These are phyloP conservation scores for Nautilus pompilius DNA, from an alignment of 1,140 invertebrate genomes.

Conservation along the genomic window DNA sequence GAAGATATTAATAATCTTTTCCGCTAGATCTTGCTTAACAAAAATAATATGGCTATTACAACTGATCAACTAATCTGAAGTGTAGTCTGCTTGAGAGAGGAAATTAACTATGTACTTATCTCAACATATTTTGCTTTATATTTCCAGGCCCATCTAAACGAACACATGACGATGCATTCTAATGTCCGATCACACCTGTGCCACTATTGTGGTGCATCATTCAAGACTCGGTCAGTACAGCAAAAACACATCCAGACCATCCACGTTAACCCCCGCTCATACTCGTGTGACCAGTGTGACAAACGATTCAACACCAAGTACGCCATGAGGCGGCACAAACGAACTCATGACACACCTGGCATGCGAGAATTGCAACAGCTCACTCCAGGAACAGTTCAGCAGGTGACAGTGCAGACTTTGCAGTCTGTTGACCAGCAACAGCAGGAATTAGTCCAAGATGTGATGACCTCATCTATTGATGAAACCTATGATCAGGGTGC, in stretches of 20 bases:
- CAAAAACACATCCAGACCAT: slow-evolving; percentile 55
- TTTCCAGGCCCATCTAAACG: slow-evolving; percentile 40
- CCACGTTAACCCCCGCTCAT: slow-evolving; percentile 51
- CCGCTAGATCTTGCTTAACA: too few relatives aligned
- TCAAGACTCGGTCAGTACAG: slow-evolving; percentile 57
- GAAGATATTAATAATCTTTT: too few relatives aligned
- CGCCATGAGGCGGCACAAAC: slow-evolving; percentile 51
- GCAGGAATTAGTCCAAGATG: slow-evolving; percentile 12
- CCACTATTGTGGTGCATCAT: slow-evolving; percentile 58
- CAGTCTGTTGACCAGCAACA: neutral
- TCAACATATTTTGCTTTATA: neutral
- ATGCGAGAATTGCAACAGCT: neutral
- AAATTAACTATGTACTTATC: too few relatives aligned
- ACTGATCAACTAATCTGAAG: too few relatives aligned
- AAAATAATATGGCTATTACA: too few relatives aligned
- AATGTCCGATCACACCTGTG: slow-evolving; percentile 54
- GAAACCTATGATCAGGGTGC: slow-evolving; percentile 12
- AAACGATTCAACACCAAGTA: slow-evolving; percentile 57
- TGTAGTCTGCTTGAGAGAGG: too few relatives aligned
- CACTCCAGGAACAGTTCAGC: neutral
- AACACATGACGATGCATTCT: slow-evolving; percentile 51
- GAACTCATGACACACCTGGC: slow-evolving; percentile 34
- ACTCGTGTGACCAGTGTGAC: slow-evolving; percentile 46
- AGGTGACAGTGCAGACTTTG: slow-evolving; percentile 3
- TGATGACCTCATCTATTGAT: slow-evolving; percentile 17